phyloP scores from a whole-genome alignment of 1,140 invertebrate species.

The Drosophila parvula region DNA sequence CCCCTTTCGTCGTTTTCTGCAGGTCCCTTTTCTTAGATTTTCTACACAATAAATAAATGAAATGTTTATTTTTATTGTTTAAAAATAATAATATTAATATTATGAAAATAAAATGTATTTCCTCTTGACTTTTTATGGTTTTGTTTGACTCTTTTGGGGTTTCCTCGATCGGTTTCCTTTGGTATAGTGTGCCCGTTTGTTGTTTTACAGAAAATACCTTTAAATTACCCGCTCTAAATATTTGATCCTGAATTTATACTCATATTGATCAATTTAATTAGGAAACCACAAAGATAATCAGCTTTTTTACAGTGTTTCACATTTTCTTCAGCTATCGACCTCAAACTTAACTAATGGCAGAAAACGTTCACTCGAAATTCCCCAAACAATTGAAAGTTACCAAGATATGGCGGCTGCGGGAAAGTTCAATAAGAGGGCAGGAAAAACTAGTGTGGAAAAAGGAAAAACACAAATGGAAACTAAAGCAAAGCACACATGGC shows the following conservation, averaged over 20 bases:
- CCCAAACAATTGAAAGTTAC: conserved; percentile 75
- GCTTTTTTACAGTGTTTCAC: conserved; percentile 1
- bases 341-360: conserved; percentile 61
- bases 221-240: background rate
- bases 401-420: background rate
- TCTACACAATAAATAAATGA: background rate
- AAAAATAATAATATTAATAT: background rate
- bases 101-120: background rate
- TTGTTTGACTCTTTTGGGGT: too few species aligned
- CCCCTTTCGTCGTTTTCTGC: background rate
- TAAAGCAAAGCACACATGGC: conserved; percentile 21
- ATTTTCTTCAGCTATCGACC: conserved; percentile 4
- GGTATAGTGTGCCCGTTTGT: background rate
- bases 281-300: background rate
- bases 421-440: background rate
- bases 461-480: conserved; percentile 16
- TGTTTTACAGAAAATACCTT: background rate
- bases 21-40: background rate
- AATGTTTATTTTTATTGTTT: too few species aligned
- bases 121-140: too few species aligned
- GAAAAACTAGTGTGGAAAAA: conserved; percentile 2
- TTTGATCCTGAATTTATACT: background rate
- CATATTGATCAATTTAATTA: background rate
- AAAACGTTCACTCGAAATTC: conserved; percentile 68
- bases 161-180: too few species aligned